Evolutionary conservation across 2,888 invertebrate species (phyloP).

Genomic region (Lacanobia oleracea): DNA sequence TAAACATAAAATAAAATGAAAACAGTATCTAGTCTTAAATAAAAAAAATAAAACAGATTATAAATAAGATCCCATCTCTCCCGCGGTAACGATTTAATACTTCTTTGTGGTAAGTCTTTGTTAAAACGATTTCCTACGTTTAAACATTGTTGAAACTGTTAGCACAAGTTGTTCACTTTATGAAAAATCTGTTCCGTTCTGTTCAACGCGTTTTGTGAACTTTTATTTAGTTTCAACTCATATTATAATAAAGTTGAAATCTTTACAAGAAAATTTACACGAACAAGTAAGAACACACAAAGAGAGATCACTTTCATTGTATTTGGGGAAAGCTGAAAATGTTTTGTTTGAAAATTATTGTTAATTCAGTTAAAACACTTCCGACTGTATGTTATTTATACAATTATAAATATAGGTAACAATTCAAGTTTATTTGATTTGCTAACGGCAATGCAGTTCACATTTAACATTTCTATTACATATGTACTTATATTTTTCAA

Average conservation of each 20-base stretch:
- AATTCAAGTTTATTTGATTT: too few relatives aligned
- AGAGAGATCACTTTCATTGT: too few relatives aligned
- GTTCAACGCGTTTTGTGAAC: background rate
- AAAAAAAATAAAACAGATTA: too few relatives aligned
- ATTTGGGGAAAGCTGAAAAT: background rate
- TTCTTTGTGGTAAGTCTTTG: background rate
- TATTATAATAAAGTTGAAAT: background rate
- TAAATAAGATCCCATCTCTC: background rate
- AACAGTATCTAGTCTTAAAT: too few relatives aligned
- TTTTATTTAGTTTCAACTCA: background rate
- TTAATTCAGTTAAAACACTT: background rate
- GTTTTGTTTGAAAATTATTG: background rate
- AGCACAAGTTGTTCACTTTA: background rate
- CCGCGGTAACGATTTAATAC: background rate
- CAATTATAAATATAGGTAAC: too few relatives aligned
- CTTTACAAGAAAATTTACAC: too few relatives aligned
- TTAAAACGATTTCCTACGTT: background rate
- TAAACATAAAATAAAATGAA: too few relatives aligned
- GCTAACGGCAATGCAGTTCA: too few relatives aligned
- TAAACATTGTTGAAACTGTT: background rate
- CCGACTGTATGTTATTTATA: background rate
- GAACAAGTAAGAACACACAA: too few relatives aligned
- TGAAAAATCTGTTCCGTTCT: background rate
- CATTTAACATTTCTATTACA: too few relatives aligned
- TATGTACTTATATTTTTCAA: too few relatives aligned